A percentile compares a stretch with the other conserved stretches of the same genome.
These are phyloP conservation scores for Scomberomorus guttatus DNA, from an alignment of 2,797 vertebrate species.

Conservation along the genomic window DNA sequence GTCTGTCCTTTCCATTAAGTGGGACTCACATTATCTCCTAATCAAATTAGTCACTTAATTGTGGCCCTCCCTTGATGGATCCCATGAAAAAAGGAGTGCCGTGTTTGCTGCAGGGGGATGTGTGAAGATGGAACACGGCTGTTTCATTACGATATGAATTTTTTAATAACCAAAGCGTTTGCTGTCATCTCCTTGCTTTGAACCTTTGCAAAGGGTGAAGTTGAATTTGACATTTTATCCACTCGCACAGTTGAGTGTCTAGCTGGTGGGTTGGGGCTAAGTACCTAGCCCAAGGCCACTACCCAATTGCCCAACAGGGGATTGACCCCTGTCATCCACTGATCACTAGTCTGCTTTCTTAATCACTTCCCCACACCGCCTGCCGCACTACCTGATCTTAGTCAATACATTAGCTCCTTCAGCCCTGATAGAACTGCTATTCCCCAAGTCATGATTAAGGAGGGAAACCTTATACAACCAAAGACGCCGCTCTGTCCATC, in stretches of 20 bases:
- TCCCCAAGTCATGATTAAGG: constrained; percentile 54
- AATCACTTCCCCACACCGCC: constrained; percentile 70
- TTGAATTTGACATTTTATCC: constrained; percentile 73
- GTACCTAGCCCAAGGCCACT: constrained; percentile 66
- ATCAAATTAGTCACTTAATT: constrained; percentile 88
- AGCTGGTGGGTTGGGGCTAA: constrained; percentile 56
- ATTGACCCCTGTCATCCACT: constrained; percentile 76
- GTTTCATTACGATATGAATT: constrained; percentile 81
- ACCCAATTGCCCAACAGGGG: constrained; percentile 69
- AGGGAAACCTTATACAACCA: constrained; percentile 29
- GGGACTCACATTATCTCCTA: constrained; percentile 85
- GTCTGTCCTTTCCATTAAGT: constrained; percentile 87
- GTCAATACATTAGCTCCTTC: constrained; percentile 60
- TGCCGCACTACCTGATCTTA: constrained; percentile 55
- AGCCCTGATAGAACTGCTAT: constrained; percentile 36
- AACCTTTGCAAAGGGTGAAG: constrained; percentile 75
- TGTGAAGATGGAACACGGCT: constrained; percentile 71
- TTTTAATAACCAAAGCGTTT: constrained; percentile 79
- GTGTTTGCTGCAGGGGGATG: constrained; percentile 70
- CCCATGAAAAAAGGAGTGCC: constrained; percentile 66
- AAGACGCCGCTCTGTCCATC: constrained; percentile 11
- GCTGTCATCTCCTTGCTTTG: constrained; percentile 75
- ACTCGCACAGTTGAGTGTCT: constrained; percentile 62
- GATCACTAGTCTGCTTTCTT: constrained; percentile 74
- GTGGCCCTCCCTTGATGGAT: constrained; percentile 82